Evolutionary conservation across 2,797 vertebrate genomes (phyloP).

Genomic region (Xyrichtys novacula): DNA sequence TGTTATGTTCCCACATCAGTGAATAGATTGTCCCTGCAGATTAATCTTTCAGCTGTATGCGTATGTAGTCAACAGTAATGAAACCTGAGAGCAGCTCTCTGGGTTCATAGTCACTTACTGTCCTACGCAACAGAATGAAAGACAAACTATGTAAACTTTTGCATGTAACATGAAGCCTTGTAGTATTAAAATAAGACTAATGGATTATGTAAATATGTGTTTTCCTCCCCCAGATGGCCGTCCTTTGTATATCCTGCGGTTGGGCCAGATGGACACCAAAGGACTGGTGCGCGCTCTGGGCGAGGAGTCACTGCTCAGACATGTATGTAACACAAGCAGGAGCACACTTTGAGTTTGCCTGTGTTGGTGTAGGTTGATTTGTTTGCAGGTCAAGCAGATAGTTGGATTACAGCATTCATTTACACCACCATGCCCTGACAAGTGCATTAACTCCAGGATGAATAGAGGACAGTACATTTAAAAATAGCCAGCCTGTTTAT

Average conservation of each 20-base stretch:
- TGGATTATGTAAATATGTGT: constrained; percentile 37
- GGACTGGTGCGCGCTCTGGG: constrained; percentile 96
- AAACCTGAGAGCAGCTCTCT: constrained; percentile 27
- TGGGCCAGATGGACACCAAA: constrained; percentile 99
- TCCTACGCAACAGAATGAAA: neutral
- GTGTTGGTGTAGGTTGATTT: constrained; percentile 1
- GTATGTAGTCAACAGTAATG: neutral
- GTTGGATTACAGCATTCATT: constrained; percentile 50
- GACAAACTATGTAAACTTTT: neutral
- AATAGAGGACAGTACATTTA: constrained; percentile 9
- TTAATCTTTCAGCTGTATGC: constrained; percentile 9
- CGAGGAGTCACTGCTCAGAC: constrained; percentile 96
- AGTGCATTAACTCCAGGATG: constrained; percentile 37
- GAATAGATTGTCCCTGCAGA: constrained; percentile 7
- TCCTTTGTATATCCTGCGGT: constrained; percentile 93
- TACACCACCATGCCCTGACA: neutral
- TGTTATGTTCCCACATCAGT: constrained; percentile 18
- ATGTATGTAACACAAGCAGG: constrained; percentile 83
- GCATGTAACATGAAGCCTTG: constrained; percentile 13
- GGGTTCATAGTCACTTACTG: constrained; percentile 1
- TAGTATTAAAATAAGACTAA: constrained; percentile 34
- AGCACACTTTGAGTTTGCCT: neutral
- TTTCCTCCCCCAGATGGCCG: constrained; percentile 88
- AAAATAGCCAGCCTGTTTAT: constrained; percentile 35
- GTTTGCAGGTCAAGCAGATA: constrained; percentile 30